phyloP scores from a whole-genome alignment of 2,113 vertebrate species.

The Emydocephalus ijimae region DNA sequence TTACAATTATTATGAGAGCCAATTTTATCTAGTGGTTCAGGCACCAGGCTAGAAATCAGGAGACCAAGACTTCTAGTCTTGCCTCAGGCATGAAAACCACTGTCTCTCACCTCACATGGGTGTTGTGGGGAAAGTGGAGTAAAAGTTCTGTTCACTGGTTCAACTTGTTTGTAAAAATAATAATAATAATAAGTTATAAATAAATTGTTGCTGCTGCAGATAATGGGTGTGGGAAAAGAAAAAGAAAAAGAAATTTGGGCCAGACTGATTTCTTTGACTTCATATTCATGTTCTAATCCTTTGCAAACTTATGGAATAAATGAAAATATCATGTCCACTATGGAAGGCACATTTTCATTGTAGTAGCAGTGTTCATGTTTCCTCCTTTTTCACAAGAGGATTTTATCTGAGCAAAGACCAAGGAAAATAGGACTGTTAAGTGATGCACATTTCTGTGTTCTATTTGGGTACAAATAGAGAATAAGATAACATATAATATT shows the following conservation, averaged over 20 bases:
- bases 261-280: not conserved
- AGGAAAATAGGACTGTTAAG: not conserved
- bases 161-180: not conserved
- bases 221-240: not conserved
- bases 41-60: not conserved
- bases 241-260: not conserved
- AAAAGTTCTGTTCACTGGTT: not conserved
- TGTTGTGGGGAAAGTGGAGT: not conserved
- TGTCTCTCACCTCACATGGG: not conserved
- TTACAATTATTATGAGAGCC: not conserved
- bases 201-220: not conserved
- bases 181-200: not conserved
- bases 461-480: not conserved
- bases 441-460: not conserved
- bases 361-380: not conserved
- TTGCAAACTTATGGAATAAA: not conserved
- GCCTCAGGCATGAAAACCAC: not conserved
- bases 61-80: not conserved
- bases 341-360: not conserved
- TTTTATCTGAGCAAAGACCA: not conserved
- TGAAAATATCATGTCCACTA: not conserved
- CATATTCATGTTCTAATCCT: not conserved
- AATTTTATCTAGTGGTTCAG: not conserved
- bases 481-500: not conserved
- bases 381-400: not conserved